Conservation (phyloP, 1,140 invertebrate species). For the Elysia chlorotica region DNA sequence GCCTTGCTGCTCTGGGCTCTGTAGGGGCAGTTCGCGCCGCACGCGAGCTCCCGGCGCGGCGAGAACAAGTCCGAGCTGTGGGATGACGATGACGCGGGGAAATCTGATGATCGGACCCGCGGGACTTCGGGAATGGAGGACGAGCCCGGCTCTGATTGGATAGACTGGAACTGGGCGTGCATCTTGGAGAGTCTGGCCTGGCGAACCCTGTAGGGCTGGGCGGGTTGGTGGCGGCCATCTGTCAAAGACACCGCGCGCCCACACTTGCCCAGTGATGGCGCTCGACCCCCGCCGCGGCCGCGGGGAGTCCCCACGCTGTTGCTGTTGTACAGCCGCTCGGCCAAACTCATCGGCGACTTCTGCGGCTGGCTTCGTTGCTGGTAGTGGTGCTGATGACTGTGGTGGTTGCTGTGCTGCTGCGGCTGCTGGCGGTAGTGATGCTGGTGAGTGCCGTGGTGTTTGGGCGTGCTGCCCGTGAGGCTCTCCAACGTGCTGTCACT, state of each 20-base stretch:
- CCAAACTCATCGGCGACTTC: constrained; percentile 13
- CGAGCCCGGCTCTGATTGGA: constrained; percentile 14
- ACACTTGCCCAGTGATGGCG: not conserved
- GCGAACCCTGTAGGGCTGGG: constrained; percentile 4
- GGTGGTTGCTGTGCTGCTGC: not conserved
- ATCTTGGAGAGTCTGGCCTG: constrained; percentile 9
- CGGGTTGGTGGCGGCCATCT: not conserved
- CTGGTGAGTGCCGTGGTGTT: too few species aligned
- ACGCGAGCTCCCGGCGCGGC: not conserved
- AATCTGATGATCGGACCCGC: constrained; percentile 2
- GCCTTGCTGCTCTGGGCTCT: not conserved
- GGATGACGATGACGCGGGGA: not conserved
- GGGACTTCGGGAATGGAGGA: not conserved
- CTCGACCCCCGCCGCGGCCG: too few species aligned
- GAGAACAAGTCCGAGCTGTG: not conserved
- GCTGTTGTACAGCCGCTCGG: constrained; percentile 11
- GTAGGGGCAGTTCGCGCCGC: not conserved
- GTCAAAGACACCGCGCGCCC: constrained; percentile 9
- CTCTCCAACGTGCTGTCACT: constrained; percentile 30
- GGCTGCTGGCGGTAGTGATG: too few species aligned
- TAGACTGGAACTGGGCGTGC: constrained; percentile 14
- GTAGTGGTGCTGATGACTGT: too few species aligned
- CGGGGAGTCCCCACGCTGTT: too few species aligned
- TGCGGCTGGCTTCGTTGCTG: too few species aligned
- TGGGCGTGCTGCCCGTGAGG: constrained; percentile 2